These are phyloP conservation scores for Hybos culiciformis DNA, from an alignment of 2,888 invertebrate species.

Conservation along the genomic window DNA sequence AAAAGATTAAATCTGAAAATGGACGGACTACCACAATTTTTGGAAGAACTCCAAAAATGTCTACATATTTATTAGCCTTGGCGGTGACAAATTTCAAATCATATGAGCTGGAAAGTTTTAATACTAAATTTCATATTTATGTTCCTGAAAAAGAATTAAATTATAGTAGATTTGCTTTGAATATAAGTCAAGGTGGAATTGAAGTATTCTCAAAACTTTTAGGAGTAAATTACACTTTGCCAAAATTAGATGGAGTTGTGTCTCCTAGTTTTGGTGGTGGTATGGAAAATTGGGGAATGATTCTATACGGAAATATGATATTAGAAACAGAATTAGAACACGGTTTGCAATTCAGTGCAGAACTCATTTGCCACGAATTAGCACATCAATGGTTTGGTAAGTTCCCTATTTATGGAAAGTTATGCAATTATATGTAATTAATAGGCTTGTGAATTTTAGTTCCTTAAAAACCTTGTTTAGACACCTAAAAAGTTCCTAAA, in stretches of 20 bases:
- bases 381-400: conserved; percentile 12
- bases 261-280: conserved; percentile 18
- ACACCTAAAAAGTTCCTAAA: too few relatives aligned
- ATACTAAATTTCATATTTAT: conserved; percentile 29
- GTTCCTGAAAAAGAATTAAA: conserved; percentile 45
- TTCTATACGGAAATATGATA: neutral
- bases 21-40: conserved; percentile 24
- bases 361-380: conserved; percentile 29
- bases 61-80: conserved; percentile 55
- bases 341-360: neutral
- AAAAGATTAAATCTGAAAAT: neutral
- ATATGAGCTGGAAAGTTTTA: too few relatives aligned
- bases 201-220: conserved; percentile 41
- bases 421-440: too few relatives aligned
- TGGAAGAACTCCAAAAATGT: conserved; percentile 44
- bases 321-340: neutral
- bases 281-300: conserved; percentile 12
- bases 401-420: too few relatives aligned
- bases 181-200: conserved; percentile 42
- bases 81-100: conserved; percentile 29
- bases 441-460: too few relatives aligned
- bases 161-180: conserved; percentile 39
- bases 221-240: conserved; percentile 39
- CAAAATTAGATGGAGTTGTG: conserved; percentile 36
- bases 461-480: too few relatives aligned